phyloP scores from a whole-genome alignment of 2,113 vertebrate genomes.

The Hiodon tergisus region DNA sequence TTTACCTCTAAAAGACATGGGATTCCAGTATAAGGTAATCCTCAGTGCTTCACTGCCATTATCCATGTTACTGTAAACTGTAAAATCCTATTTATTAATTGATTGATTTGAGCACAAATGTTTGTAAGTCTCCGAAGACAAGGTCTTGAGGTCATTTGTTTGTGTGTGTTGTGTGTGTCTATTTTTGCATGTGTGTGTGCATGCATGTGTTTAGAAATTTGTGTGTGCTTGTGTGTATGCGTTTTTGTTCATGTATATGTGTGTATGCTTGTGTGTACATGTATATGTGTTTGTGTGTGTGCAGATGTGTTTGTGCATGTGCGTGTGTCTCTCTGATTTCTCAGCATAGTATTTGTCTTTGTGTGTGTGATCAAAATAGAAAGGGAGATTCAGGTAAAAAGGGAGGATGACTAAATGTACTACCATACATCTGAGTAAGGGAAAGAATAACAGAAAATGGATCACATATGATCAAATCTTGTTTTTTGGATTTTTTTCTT shows the following conservation, averaged over 20 bases:
- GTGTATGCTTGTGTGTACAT: neutral
- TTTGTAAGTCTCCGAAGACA: neutral
- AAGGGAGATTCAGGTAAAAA: no score
- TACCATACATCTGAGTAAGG: no score
- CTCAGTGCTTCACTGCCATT: constrained; percentile 28
- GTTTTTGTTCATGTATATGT: neutral
- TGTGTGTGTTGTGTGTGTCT: constrained; percentile 4
- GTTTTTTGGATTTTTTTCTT: no score
- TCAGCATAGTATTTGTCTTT: no score
- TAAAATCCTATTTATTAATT: constrained; percentile 49
- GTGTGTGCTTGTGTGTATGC: neutral
- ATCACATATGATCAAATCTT: no score
- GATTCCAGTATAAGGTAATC: constrained; percentile 38
- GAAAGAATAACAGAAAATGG: no score
- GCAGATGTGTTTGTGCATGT: constrained; percentile 12
- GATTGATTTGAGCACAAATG: constrained; percentile 39
- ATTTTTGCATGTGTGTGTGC: neutral
- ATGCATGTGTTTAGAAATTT: neutral
- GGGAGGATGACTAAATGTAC: no score
- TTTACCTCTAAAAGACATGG: constrained; percentile 33
- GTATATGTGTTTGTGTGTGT: constrained; percentile 2
- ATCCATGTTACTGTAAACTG: constrained; percentile 41
- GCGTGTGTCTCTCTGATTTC: neutral
- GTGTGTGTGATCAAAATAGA: no score
- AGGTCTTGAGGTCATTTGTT: neutral